Evolutionary conservation across 2,888 invertebrate genomes (phyloP).

Genomic region (Autographa gamma): DNA sequence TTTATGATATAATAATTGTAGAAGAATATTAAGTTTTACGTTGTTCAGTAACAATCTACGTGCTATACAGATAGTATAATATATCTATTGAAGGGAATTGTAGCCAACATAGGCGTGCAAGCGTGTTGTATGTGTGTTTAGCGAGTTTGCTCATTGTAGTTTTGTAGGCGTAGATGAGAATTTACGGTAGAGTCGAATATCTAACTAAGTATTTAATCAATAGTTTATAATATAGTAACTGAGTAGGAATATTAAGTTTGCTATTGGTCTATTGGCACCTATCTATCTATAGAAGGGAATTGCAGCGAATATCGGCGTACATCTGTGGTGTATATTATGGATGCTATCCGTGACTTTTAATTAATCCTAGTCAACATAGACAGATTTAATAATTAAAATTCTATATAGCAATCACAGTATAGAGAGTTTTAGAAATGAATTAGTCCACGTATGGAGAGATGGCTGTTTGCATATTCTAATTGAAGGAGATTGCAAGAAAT

Average conservation of each 20-base stretch:
- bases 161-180: neutral
- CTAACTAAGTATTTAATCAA: no score
- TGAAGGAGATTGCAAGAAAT: neutral
- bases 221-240: no score
- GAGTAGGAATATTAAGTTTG: no score
- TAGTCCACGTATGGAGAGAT: neutral
- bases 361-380: neutral
- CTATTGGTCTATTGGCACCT: no score
- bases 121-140: no score
- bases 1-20: no score
- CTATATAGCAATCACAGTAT: neutral
- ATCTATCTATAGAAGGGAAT: neutral
- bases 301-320: neutral
- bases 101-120: no score
- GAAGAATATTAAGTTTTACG: no score
- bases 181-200: no score
- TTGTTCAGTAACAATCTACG: no score
- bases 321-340: neutral
- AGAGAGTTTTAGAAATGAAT: neutral
- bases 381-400: neutral
- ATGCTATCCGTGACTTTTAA: neutral
- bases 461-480: neutral
- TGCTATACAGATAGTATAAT: no score
- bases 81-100: no score
- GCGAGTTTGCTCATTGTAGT: neutral